Evolutionary conservation across 2,113 vertebrate species (phyloP).

Genomic region (Hyaena hyaena): DNA sequence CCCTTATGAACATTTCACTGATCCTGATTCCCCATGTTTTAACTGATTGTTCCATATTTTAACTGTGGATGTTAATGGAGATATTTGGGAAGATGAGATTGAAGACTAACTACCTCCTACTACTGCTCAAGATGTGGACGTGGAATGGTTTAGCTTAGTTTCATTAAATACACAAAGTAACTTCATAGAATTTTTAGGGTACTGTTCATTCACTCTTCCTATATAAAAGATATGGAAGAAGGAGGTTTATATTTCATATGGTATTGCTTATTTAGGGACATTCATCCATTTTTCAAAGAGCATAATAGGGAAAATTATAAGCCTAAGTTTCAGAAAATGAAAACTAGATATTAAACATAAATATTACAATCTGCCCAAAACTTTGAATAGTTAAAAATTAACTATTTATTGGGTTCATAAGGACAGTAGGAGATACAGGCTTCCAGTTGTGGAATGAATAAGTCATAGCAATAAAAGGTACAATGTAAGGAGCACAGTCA

Average conservation of each 20-base stretch:
- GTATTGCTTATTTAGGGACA: slow-evolving; percentile 37
- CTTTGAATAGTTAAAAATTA: slow-evolving; percentile 54
- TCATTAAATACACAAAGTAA: slow-evolving; percentile 50
- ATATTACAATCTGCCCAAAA: neutral
- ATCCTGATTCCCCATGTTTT: slow-evolving; percentile 90
- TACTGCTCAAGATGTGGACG: slow-evolving; percentile 44
- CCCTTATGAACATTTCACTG: slow-evolving; percentile 25
- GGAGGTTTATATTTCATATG: slow-evolving; percentile 46
- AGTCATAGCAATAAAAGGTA: neutral
- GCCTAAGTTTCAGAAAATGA: slow-evolving; percentile 59
- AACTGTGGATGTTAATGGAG: slow-evolving; percentile 64
- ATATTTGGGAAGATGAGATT: slow-evolving; percentile 72
- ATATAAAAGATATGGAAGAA: slow-evolving; percentile 41
- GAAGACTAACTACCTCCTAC: slow-evolving; percentile 66
- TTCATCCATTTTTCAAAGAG: neutral
- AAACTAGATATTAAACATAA: neutral
- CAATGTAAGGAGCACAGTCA: neutral
- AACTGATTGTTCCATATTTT: slow-evolving; percentile 85
- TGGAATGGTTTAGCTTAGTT: slow-evolving; percentile 60
- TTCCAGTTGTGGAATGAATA: neutral
- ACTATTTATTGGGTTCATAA: neutral
- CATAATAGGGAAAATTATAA: slow-evolving; percentile 50
- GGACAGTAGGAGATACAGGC: neutral
- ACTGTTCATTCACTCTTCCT: slow-evolving; percentile 17
- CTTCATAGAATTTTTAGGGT: slow-evolving; percentile 33